Evolutionary conservation across 2,888 invertebrate genomes (phyloP).

Genomic region (Heteropelma amictum): DNA sequence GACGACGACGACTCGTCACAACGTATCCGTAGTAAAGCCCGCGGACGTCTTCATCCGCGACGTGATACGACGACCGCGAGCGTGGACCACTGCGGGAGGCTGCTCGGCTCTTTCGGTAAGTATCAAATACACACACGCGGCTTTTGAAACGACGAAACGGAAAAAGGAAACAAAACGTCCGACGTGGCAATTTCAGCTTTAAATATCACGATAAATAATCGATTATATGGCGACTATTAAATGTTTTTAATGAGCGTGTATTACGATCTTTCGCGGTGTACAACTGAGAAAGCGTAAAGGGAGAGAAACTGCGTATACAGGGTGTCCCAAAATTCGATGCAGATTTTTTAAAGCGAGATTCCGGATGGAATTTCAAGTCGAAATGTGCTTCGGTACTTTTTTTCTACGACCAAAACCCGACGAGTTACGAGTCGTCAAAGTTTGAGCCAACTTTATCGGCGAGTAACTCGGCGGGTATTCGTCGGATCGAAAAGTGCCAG

Average conservation of each 20-base stretch:
- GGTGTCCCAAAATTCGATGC: no score
- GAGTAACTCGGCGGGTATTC: no score
- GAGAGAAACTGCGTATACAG: no score
- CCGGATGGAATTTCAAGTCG: no score
- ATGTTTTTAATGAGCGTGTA: constrained; percentile 72
- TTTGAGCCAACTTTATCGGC: no score
- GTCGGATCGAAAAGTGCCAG: no score
- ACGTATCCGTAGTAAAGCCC: constrained; percentile 70
- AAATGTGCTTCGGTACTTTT: no score
- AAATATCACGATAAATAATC: constrained; percentile 74
- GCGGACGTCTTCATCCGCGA: constrained; percentile 71
- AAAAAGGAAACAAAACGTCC: no score
- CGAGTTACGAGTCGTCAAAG: no score
- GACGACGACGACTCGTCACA: constrained; percentile 63
- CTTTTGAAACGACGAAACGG: constrained; percentile 28
- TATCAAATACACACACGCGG: constrained; percentile 2
- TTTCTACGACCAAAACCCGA: no score
- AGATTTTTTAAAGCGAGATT: no score
- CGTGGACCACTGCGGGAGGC: constrained; percentile 18
- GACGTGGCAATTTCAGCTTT: constrained; percentile 58
- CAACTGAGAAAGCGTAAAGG: background rate
- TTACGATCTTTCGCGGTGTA: constrained; percentile 43
- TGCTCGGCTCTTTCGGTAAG: constrained; percentile 4
- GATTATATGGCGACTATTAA: constrained; percentile 73
- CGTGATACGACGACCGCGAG: constrained; percentile 16